Conservation (phyloP, 2,113 vertebrate species). For the Mus pahari region DNA sequence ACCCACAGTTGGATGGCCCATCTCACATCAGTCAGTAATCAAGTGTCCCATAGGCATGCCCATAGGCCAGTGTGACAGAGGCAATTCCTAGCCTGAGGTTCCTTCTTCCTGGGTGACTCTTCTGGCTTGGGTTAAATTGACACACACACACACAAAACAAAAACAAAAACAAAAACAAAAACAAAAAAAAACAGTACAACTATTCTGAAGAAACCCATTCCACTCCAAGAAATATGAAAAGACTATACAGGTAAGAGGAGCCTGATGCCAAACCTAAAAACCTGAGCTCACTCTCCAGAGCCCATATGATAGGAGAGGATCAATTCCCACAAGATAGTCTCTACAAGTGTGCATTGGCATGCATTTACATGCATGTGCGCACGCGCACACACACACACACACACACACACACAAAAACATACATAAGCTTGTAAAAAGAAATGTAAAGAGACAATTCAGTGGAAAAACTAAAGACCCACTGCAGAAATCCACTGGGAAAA, state of each 20-base stretch:
- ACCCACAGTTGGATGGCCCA: neutral
- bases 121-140: neutral
- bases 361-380: no score
- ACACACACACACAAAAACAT: neutral
- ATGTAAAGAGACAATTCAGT: neutral
- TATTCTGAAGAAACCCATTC: neutral
- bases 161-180: no score
- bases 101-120: neutral
- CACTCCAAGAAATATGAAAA: neutral
- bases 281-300: no score
- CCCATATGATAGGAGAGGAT: neutral
- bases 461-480: neutral
- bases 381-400: neutral
- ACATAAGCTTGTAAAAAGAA: neutral
- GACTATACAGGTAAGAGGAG: neutral
- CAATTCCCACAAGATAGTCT: neutral
- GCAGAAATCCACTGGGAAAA: neutral
- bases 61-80: neutral
- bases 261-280: neutral
- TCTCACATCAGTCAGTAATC: neutral
- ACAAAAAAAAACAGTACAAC: neutral
- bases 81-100: neutral
- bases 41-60: neutral
- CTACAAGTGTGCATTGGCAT: neutral
- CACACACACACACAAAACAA: neutral